Percentiles rank a stretch among this genome's conserved stretches.
These are phyloP conservation scores for Spialia ferax DNA, from an alignment of 2,888 invertebrate genomes.

Conservation along the genomic window DNA sequence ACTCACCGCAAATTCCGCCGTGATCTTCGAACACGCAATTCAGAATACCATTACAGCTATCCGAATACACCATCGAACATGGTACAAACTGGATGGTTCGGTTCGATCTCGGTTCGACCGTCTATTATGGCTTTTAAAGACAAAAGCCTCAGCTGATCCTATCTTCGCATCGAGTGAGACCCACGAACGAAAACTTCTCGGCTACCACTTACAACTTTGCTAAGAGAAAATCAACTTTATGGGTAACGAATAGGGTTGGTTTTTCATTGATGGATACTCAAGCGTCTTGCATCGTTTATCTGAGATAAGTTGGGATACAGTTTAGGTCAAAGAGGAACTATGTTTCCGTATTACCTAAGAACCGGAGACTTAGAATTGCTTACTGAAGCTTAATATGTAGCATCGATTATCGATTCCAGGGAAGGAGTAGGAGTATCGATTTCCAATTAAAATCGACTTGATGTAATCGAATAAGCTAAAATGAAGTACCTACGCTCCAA, in stretches of 20 bases:
- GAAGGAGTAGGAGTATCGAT: neutral
- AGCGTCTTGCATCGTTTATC: constrained; percentile 64
- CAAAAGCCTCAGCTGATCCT: constrained; percentile 65
- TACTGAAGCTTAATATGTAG: constrained; percentile 50
- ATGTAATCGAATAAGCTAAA: neutral
- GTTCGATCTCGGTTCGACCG: too few relatives aligned
- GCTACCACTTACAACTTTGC: constrained; percentile 32
- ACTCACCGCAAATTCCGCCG: too few relatives aligned
- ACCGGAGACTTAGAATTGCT: constrained; percentile 59
- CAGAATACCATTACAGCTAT: too few relatives aligned
- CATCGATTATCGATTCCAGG: constrained; percentile 1
- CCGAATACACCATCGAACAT: too few relatives aligned
- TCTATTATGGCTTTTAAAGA: too few relatives aligned
- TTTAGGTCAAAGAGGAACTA: constrained; percentile 72
- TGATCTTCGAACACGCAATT: too few relatives aligned
- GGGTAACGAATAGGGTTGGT: neutral
- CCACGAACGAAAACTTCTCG: constrained; percentile 51
- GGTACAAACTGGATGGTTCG: too few relatives aligned
- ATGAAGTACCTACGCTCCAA: neutral
- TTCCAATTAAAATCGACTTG: neutral
- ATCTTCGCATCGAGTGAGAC: constrained; percentile 58
- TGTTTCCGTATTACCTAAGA: constrained; percentile 58
- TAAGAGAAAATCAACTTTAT: constrained; percentile 27
- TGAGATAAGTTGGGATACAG: constrained; percentile 74
- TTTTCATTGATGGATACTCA: constrained; percentile 17